Conservation (phyloP, 1,140 invertebrate species). For the Cotesia glomerata region DNA sequence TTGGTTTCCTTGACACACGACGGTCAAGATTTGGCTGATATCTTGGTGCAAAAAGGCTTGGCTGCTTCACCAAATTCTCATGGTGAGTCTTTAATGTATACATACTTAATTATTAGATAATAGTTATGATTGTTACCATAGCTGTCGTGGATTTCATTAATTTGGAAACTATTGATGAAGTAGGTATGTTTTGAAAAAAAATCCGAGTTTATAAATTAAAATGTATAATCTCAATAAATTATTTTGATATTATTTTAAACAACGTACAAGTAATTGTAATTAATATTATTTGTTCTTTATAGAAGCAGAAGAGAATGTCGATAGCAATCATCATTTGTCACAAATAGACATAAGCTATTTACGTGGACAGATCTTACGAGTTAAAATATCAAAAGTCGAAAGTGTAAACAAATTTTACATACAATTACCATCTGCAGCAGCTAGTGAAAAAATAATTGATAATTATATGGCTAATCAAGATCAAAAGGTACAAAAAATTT, state of each 20-base stretch:
- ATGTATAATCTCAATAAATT: neutral
- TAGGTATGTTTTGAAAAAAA: neutral
- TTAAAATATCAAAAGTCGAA: slow-evolving; percentile 52
- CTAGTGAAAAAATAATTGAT: slow-evolving; percentile 42
- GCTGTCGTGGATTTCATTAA: neutral
- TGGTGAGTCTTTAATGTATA: slow-evolving; percentile 36
- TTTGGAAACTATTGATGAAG: neutral
- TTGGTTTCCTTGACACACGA: slow-evolving; percentile 64
- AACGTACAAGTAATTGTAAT: neutral
- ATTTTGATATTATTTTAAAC: neutral
- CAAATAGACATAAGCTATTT: slow-evolving; percentile 53
- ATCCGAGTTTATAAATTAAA: neutral
- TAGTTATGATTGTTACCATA: neutral
- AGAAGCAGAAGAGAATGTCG: slow-evolving; percentile 16
- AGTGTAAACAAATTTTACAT: slow-evolving; percentile 54
- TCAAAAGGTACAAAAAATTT: slow-evolving; percentile 40
- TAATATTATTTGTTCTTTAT: neutral
- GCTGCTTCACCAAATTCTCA: slow-evolving; percentile 38
- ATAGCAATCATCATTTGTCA: slow-evolving; percentile 3
- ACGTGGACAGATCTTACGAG: slow-evolving; percentile 51
- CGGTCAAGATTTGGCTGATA: slow-evolving; percentile 52
- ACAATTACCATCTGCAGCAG: slow-evolving; percentile 50
- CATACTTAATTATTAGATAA: neutral
- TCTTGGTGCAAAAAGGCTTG: slow-evolving; percentile 58
- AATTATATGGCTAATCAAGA: slow-evolving; percentile 47